Base-by-base conservation (phyloP, 1,140 invertebrate species). In the Rhyzopertha dominica region DNA sequence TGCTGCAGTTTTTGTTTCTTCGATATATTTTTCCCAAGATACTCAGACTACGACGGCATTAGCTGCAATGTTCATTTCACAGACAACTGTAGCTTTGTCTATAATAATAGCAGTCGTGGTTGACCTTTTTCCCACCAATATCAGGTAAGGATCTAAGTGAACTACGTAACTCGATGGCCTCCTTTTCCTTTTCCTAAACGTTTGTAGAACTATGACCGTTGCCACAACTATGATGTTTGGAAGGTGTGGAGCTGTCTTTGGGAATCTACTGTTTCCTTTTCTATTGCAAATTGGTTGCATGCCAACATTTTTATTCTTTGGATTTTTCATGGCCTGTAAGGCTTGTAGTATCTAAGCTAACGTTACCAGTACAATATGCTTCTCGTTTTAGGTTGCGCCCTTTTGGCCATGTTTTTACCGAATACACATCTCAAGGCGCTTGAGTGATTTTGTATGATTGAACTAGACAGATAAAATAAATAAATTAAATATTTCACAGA, bases 61-160 rank as follows among this genome's bases (percentile, higher is more conserved):
- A 5, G 51, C 51, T 9, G 46, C 58, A 1, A 16, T 57, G 12
- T 55, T 55, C 31, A 53, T 53, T n/a, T 48, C 50, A 7, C 34
- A 51, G 5, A 43, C 45, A 2, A 53, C 56, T 25, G 46, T 65
- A 25, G 48, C 41, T 16, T 43, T 47, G 5, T 63, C 58, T 35
- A 47, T 58, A 3, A 39, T 60, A 20, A 34, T 59, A n/a, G 50
- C 54, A 4, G 47, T 61, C 1, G 49, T 57, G 18, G 53, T 63
- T 18, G 59, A 65, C 46, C 26, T 63, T 10, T 63, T 65, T 41
- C 63, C 63, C 28, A 65, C 63, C 5, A 58, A 49, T 41, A 56
- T 65, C 46, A 56, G 61, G 58, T 56, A 43, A 36, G 24, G 39
- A 4, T 43, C 8, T 17, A 25, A 16, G 22, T 28, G 13, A 26